Conservation (phyloP, 2,888 invertebrate species). For the Protodeltote pygarga region DNA sequence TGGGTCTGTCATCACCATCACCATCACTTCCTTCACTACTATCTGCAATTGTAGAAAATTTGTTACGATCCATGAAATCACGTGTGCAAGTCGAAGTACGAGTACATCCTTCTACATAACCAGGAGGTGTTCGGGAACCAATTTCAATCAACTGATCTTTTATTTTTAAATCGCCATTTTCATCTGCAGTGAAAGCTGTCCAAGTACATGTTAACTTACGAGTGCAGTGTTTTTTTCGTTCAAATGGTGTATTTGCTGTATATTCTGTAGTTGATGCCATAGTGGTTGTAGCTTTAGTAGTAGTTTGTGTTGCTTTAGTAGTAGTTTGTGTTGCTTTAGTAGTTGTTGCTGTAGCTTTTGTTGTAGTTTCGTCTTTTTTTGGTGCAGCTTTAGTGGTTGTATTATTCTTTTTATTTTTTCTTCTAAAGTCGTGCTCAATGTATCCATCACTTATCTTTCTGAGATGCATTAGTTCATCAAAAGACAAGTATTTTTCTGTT, state of each 20-base stretch:
- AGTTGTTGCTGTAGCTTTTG: background rate
- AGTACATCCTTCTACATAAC: constrained; percentile 79
- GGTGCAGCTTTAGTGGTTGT: background rate
- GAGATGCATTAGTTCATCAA: constrained; percentile 79
- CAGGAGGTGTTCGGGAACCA: constrained; percentile 73
- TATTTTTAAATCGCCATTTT: constrained; percentile 52
- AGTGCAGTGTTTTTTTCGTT: constrained; percentile 71
- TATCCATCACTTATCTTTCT: constrained; percentile 65
- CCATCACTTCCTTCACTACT: no score
- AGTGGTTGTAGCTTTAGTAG: constrained; percentile 2
- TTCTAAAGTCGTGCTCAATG: constrained; percentile 54
- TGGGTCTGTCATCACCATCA: constrained; percentile 2
- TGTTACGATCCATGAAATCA: constrained; percentile 73
- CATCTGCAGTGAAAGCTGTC: constrained; percentile 65
- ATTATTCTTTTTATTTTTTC: constrained; percentile 27
- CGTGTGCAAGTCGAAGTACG: constrained; percentile 80
- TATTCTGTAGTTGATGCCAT: constrained; percentile 44
- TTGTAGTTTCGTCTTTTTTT: no score
- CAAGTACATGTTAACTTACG: constrained; percentile 80
- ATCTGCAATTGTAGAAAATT: constrained; percentile 54
- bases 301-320: background rate
- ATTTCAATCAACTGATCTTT: constrained; percentile 41
- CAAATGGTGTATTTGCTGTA: constrained; percentile 68
- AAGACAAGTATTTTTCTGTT: constrained; percentile 79
- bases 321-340: background rate